Percentiles rank a stretch among this genome's conserved stretches.
Conservation (phyloP, 2,888 invertebrate genomes). For the Phragmatobia fuliginosa region DNA sequence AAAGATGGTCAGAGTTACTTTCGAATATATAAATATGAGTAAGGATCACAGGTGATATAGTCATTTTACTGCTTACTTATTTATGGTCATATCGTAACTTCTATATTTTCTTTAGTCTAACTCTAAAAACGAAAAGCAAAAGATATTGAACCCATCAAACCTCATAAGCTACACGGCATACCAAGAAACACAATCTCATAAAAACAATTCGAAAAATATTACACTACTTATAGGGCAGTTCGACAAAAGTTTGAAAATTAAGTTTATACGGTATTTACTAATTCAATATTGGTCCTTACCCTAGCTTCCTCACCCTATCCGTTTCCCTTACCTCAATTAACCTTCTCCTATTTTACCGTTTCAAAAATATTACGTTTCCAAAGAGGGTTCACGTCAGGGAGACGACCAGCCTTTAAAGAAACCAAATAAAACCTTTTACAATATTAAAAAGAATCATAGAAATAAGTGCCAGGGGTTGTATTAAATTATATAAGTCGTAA, state of each 20-base stretch:
- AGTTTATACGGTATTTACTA: background rate
- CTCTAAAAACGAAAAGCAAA: too few species aligned
- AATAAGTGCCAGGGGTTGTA: background rate
- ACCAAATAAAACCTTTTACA: background rate
- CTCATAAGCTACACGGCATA: too few species aligned
- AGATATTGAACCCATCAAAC: too few species aligned
- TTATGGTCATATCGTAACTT: too few species aligned
- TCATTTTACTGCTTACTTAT: too few species aligned
- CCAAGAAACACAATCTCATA: too few species aligned
- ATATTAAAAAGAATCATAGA: background rate
- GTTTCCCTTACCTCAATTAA: background rate
- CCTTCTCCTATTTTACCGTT: background rate
- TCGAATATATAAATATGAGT: too few species aligned
- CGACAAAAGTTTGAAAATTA: background rate
- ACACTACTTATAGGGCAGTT: background rate
- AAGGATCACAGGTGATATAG: too few species aligned
- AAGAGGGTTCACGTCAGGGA: background rate
- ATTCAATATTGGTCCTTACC: background rate
- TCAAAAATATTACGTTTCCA: constrained; percentile 2
- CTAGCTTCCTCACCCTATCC: constrained; percentile 1
- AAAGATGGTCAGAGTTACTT: too few species aligned
- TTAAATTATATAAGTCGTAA: background rate
- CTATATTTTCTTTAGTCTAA: too few species aligned
- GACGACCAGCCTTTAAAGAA: background rate
- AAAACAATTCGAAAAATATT: background rate